A percentile compares a stretch with the other conserved stretches of the same genome.
Conservation (phyloP, 2,888 invertebrate genomes). For the Tiliacea aurago region DNA sequence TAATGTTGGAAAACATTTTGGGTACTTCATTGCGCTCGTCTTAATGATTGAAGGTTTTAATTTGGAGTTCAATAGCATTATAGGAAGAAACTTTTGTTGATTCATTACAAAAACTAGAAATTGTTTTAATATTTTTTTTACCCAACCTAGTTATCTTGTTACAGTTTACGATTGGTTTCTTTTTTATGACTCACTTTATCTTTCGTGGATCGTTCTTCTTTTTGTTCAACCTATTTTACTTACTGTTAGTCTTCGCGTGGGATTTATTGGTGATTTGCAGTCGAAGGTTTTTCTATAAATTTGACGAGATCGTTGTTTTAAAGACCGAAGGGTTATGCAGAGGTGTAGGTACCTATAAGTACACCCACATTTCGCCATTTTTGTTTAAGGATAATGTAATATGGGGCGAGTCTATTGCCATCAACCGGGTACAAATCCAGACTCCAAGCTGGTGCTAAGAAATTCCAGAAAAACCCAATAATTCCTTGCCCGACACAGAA, state of each 20-base stretch:
- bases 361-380: not conserved
- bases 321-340: not conserved
- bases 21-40: slow-evolving; percentile 41
- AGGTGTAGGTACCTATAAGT: not conserved
- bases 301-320: not conserved
- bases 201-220: not conserved
- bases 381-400: not conserved
- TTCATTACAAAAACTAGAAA: slow-evolving; percentile 5
- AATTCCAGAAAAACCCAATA: not conserved
- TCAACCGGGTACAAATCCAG: not conserved
- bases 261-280: not conserved
- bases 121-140: not conserved
- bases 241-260: not conserved
- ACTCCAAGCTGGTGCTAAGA: not conserved
- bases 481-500: not conserved
- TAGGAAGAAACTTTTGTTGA: slow-evolving; percentile 19
- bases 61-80: slow-evolving; percentile 19
- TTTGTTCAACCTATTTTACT: not conserved
- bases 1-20: slow-evolving; percentile 44
- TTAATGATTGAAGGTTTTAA: slow-evolving; percentile 27
- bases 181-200: slow-evolving; percentile 1
- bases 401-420: not conserved
- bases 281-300: not conserved
- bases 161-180: slow-evolving; percentile 8
- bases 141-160: not conserved